phyloP scores from a whole-genome alignment of 2,888 invertebrate species.

The Mayetiola destructor region DNA sequence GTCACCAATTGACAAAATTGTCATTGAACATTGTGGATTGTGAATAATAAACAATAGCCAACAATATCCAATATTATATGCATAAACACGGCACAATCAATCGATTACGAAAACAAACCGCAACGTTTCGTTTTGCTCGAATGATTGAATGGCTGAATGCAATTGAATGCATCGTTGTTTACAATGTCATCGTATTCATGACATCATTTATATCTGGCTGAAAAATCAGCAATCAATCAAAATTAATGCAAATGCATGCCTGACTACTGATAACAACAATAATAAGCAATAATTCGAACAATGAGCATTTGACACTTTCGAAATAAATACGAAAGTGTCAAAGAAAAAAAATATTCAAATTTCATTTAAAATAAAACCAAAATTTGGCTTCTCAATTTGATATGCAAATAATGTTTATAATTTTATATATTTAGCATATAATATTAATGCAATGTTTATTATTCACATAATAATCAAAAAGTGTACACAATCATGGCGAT shows the following conservation, averaged over 20 bases:
- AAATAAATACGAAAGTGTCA: neutral
- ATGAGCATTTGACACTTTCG: too few relatives aligned
- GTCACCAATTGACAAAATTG: too few relatives aligned
- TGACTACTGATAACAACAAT: too few relatives aligned
- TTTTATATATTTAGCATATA: too few relatives aligned
- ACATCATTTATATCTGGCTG: too few relatives aligned
- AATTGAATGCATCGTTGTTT: neutral
- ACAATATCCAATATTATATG: too few relatives aligned
- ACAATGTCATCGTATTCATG: neutral
- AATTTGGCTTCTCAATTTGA: conserved; percentile 11
- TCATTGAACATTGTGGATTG: too few relatives aligned
- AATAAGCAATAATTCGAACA: too few relatives aligned
- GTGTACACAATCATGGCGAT: neutral
- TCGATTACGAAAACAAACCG: neutral
- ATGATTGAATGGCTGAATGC: neutral
- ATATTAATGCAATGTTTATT: neutral
- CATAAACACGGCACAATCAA: too few relatives aligned
- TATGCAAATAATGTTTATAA: conserved; percentile 10
- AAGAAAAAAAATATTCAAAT: neutral
- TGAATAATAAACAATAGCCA: too few relatives aligned
- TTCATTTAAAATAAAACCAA: neutral
- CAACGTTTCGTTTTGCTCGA: neutral
- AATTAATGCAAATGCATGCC: too few relatives aligned
- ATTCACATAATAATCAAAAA: neutral
- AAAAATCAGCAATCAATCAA: too few relatives aligned